These are phyloP conservation scores for Patella caerulea DNA, from an alignment of 2,888 invertebrate genomes.

Conservation along the genomic window DNA sequence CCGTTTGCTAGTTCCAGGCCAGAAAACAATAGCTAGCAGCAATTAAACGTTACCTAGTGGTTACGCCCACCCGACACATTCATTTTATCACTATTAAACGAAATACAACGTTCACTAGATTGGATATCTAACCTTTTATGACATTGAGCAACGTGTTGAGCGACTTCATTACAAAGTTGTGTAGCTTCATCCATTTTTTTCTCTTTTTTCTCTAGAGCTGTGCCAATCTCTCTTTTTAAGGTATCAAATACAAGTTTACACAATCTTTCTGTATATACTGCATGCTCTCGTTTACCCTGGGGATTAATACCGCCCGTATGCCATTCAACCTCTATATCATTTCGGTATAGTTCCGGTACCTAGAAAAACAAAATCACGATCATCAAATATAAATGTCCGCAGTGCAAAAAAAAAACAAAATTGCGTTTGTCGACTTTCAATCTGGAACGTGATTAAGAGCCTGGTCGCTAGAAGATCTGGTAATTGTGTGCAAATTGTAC, in stretches of 20 bases:
- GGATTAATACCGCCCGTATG: constrained; percentile 51
- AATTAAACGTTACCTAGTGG: too few species aligned
- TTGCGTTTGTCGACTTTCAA: too few species aligned
- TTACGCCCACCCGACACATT: constrained; percentile 7
- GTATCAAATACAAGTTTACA: constrained; percentile 50
- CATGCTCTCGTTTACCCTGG: constrained; percentile 50
- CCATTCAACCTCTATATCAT: constrained; percentile 54
- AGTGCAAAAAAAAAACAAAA: too few species aligned
- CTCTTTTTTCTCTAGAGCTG: constrained; percentile 22
- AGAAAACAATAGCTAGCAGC: too few species aligned
- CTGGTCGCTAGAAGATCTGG: too few species aligned
- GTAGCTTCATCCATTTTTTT: constrained; percentile 31
- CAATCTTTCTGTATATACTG: constrained; percentile 59
- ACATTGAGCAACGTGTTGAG: constrained; percentile 59
- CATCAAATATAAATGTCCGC: too few species aligned
- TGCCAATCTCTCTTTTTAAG: constrained; percentile 38
- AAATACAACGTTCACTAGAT: constrained; percentile 6
- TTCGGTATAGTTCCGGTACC: constrained; percentile 43
- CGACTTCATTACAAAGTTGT: constrained; percentile 57
- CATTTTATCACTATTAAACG: constrained; percentile 10
- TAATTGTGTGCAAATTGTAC: too few species aligned
- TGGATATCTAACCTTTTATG: constrained; percentile 55
- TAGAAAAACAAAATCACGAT: constrained; percentile 17
- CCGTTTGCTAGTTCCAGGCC: too few species aligned
- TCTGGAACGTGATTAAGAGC: too few species aligned